Evolutionary conservation across 2,797 vertebrate genomes (phyloP).

Genomic region (Antrozous pallidus): DNA sequence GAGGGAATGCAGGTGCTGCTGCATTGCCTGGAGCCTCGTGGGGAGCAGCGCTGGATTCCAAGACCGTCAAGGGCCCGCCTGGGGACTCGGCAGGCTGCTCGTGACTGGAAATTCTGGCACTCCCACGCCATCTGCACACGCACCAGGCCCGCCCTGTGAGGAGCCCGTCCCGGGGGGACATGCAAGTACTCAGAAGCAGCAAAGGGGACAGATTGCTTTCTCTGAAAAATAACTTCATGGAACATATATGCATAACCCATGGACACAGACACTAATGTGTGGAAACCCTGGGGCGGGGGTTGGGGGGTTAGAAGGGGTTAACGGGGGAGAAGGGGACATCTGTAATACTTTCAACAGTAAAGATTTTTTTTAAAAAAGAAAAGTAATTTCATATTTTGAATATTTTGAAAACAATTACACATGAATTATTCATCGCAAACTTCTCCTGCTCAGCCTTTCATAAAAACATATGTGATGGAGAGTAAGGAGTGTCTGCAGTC

Average conservation of each 20-base stretch:
- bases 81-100: background rate
- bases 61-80: background rate
- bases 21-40: rapidly evolving
- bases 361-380: no score
- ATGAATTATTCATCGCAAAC: conserved; percentile 70
- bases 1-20: background rate
- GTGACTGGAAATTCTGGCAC: background rate
- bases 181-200: rapidly evolving
- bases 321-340: no score
- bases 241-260: no score
- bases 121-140: rapidly evolving
- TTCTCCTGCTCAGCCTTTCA: conserved; percentile 45
- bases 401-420: conserved; percentile 68
- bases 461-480: conserved; percentile 45
- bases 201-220: background rate
- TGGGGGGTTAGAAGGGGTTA: no score
- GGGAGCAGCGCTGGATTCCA: background rate
- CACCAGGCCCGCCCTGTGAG: rapidly evolving
- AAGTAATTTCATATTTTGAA: conserved; percentile 59
- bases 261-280: no score
- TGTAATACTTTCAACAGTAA: no score
- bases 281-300: no score
- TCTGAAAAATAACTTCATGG: conserved; percentile 51
- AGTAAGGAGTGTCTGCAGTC: conserved; percentile 31
- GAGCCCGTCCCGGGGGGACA: rapidly evolving